Percentiles rank a stretch among this genome's conserved stretches.
Conservation (phyloP, 2,797 vertebrate species). For the Cheracebus regulus region DNA sequence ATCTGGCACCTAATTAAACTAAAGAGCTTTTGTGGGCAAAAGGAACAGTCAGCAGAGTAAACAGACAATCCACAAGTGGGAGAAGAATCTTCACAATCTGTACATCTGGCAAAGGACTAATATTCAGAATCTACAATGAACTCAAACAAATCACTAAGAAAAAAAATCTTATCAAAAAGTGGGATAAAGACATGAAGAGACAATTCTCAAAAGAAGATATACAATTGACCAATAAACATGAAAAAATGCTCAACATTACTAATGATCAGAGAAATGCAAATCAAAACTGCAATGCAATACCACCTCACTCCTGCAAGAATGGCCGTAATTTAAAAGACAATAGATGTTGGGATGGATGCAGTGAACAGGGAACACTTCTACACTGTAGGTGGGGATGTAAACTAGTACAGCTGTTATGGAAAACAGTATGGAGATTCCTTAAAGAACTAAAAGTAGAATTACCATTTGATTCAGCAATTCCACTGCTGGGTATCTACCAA, state of each 20-base stretch:
- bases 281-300: neutral
- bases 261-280: neutral
- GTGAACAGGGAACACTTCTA: neutral
- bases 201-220: neutral
- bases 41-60: neutral
- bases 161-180: neutral
- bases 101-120: neutral
- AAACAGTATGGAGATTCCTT: neutral
- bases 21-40: neutral
- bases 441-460: neutral
- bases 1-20: neutral
- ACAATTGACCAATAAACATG: neutral
- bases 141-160: neutral
- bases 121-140: neutral
- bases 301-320: neutral
- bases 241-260: neutral
- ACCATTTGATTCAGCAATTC: neutral
- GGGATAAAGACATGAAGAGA: neutral
- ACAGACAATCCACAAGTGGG: neutral
- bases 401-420: neutral
- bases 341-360: neutral
- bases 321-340: neutral
- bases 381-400: neutral
- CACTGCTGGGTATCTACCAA: neutral
- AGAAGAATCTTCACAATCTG: neutral